Percentiles rank a stretch among this genome's conserved stretches.
phyloP scores from a whole-genome alignment of 2,113 vertebrate genomes.

The Panthera tigris region DNA sequence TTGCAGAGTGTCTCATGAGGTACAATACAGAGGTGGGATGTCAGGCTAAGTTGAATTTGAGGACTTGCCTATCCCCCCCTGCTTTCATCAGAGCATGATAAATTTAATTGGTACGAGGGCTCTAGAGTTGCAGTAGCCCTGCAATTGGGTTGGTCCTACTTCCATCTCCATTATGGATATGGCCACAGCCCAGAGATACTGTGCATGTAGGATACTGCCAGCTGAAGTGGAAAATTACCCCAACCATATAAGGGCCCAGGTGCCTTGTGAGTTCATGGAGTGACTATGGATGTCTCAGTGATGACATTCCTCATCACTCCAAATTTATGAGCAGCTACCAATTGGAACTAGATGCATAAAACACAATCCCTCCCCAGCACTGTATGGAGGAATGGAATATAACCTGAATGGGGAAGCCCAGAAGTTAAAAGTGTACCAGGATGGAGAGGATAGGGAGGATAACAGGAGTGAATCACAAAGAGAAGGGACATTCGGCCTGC shows the following conservation, averaged over 20 bases:
- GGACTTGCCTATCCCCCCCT: not conserved
- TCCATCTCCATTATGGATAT: not conserved
- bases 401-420: not conserved
- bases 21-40: not conserved
- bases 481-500: not conserved
- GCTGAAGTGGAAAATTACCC: conserved; percentile 42
- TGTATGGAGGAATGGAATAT: not conserved
- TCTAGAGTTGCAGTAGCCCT: not conserved
- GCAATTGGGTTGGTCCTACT: not conserved
- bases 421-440: not conserved
- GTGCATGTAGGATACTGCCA: not conserved
- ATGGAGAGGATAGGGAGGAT: not conserved
- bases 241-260: not conserved
- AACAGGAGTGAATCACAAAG: not conserved
- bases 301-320: not conserved
- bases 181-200: not conserved
- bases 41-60: not conserved
- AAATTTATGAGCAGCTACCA: not conserved
- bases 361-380: not conserved
- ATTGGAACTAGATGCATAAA: not conserved
- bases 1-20: not conserved
- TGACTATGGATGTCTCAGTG: conserved; percentile 9
- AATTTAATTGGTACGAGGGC: not conserved
- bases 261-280: not conserved
- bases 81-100: not conserved